Base-by-base conservation (phyloP, 2,797 vertebrate genomes). In the Brachymystax lenok region DNA sequence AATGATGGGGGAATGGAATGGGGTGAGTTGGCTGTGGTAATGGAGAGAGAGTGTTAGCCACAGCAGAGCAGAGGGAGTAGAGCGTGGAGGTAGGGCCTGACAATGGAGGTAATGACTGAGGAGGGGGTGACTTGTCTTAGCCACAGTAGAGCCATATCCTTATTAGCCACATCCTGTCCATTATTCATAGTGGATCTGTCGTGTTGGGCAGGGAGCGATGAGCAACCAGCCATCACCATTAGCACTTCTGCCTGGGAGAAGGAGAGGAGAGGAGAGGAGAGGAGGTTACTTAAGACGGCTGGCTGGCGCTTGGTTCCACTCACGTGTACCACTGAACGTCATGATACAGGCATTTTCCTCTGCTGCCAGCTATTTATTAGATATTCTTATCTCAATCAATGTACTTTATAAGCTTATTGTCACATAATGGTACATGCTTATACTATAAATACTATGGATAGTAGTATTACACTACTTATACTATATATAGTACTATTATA, bases 171-270 rank as follows among this genome's bases (percentile, higher is more conserved):
- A 12, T 63, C 21, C 85, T 85, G 69, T 82, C 82, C 66, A 33
- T 85, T 83, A 64, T 80, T 76, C 79, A 56, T 71, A 76, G 75
- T 69, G 63, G 73, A 84, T 78, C 72, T 79, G 79, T 84, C 84
- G 19, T 81, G 24, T 46, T 51, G 66, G 30, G 21, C 52, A 27
- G 68, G 35, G 85, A 89, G 79, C 21, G 3, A 74, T 74, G 77
- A 76, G 80, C 74, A 78, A 52, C 40, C 56, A 81, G 80, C 75
- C 78, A 76, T 82, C 50, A 69, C 50, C 75, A 74, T 33, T 74
- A 69, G 72, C 76, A 77, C 35, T 28, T 77, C 10, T 46, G 40
- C 40, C 40, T 46, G 10, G 40, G 40, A 46, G 40, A 3, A 3
- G 50, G 73, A 74, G 67, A 77, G 17, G 66, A 67, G 54, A 33